Evolutionary conservation across 2,888 invertebrate genomes (phyloP), one percentile per base, ranked within the genome.

Genomic region (Limnephilus lunatus): DNA sequence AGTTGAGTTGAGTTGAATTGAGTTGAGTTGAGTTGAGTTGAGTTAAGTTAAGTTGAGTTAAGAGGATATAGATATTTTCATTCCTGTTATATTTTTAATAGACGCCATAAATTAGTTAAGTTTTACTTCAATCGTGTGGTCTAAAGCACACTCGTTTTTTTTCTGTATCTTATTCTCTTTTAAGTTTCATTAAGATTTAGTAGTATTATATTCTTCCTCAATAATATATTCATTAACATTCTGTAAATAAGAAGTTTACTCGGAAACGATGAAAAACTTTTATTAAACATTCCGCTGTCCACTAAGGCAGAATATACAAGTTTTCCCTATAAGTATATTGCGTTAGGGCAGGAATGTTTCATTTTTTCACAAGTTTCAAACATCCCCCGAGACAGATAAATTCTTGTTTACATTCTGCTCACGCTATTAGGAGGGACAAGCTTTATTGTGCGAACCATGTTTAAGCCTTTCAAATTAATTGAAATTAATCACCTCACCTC

Each of bases 391-490:
- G 91, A 80, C 82, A 44, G n/a, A 91, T 88, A 88, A 86, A 91
- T 91, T 86, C 91, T 91, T 91, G 91, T 91, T 91, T 91, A 91
- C 88, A 88, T 86, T 81, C 30, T 81, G 88, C 88, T 48, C 48
- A 81, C 87, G 39, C 88, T 83, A 88, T 91, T 87, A 91, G 44
- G 35, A 48, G 31, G 82, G 91, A 91, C 91, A 83, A 87, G 87
- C 91, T 82, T 87, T 82, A 91, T 91, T 91, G 88, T 91, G 44
- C 83, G 32, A 44, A 91, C 82, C 91, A 91, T 91, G 91, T 83
- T 44, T 81, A 91, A 91, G 91, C 91, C 91, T 91, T 91, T 91
- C 48, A 91, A 91, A 88, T 91, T 91, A 91, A 91, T 91, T 86
- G 86, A 88, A 81, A 91, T 91, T 91, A 88, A 91, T 91, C 81